Conservation (phyloP, 2,113 vertebrate genomes). For the Rutilus rutilus region DNA sequence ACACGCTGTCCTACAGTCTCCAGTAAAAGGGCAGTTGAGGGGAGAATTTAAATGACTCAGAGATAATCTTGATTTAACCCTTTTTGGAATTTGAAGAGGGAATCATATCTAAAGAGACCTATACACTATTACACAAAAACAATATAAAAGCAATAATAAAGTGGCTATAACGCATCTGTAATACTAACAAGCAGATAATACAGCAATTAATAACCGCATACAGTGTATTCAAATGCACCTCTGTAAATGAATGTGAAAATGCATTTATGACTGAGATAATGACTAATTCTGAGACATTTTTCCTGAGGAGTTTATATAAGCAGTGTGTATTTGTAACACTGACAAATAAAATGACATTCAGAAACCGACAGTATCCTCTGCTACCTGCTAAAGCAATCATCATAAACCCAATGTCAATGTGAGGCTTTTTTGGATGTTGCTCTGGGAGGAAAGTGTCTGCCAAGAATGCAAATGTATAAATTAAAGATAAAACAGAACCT, state of each 20-base stretch:
- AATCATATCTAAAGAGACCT: neutral
- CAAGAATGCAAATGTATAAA: neutral
- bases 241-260: neutral
- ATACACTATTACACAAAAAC: neutral
- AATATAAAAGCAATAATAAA: neutral
- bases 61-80: neutral
- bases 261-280: neutral
- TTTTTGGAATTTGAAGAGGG: neutral
- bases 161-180: neutral
- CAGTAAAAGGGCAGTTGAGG: slow-evolving; percentile 54
- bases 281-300: neutral
- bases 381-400: neutral
- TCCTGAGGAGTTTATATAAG: neutral
- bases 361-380: neutral
- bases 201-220: neutral
- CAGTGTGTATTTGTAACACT: neutral
- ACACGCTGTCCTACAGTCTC: slow-evolving; percentile 61
- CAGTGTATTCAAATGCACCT: neutral
- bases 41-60: slow-evolving; percentile 5
- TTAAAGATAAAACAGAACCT: neutral
- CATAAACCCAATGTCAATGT: neutral
- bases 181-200: neutral
- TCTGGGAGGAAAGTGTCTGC: neutral
- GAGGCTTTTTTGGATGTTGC: neutral
- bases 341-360: neutral